A percentile compares a stretch with the other conserved stretches of the same genome.
phyloP scores from a whole-genome alignment of 2,113 vertebrate species.

The Mirza zaza region DNA sequence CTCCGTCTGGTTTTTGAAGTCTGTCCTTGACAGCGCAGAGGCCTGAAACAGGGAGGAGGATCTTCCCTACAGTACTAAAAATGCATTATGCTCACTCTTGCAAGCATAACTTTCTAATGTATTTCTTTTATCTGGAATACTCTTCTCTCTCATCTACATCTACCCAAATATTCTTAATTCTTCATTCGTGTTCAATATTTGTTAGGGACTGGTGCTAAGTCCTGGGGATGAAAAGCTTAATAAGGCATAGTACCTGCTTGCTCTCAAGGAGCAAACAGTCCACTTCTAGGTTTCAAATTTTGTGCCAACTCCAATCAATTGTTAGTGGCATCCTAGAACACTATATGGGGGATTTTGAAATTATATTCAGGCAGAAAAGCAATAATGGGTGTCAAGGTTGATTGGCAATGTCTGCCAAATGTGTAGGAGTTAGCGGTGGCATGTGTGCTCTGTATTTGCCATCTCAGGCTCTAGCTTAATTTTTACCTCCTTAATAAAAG shows the following conservation, averaged over 20 bases:
- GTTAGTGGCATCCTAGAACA: background rate
- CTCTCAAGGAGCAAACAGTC: background rate
- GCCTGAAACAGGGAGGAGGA: background rate
- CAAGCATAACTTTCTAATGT: background rate
- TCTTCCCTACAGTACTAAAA: background rate
- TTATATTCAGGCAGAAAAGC: background rate
- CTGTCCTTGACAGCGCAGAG: background rate
- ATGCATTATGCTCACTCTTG: background rate
- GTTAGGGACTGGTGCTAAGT: background rate
- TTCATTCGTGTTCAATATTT: background rate
- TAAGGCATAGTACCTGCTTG: background rate
- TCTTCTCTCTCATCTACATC: slow-evolving; percentile 11
- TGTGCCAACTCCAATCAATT: background rate
- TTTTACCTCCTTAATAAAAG: background rate
- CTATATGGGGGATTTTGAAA: background rate
- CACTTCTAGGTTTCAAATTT: background rate
- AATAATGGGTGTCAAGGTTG: background rate
- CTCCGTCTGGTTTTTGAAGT: background rate
- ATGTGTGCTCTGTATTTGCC: background rate
- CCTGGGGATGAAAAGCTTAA: background rate
- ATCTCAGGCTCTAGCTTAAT: background rate
- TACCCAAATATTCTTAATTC: background rate
- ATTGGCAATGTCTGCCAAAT: background rate
- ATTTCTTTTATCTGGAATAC: background rate
- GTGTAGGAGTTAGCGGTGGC: background rate